Conservation (phyloP, 2,797 vertebrate genomes). For the Xenopus petersii region DNA sequence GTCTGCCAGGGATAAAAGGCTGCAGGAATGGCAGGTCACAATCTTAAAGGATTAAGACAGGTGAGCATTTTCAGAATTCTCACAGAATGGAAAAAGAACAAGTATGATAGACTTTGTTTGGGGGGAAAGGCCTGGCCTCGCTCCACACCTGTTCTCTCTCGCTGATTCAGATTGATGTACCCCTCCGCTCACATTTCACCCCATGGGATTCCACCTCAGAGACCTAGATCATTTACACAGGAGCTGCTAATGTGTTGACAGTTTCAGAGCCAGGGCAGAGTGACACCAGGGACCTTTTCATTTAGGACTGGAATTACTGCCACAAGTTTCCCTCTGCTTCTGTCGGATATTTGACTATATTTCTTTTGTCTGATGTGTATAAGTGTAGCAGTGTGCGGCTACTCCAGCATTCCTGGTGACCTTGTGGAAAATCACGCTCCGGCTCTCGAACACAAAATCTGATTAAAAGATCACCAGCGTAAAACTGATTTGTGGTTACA, state of each 20-base stretch:
- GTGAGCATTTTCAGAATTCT: slow-evolving; percentile 33
- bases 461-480: slow-evolving; percentile 36
- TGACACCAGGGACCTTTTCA: neutral
- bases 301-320: neutral
- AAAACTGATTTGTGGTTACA: slow-evolving; percentile 12
- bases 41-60: slow-evolving; percentile 42
- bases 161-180: slow-evolving; percentile 31
- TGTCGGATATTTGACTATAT: neutral
- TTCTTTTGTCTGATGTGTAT: slow-evolving; percentile 1
- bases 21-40: slow-evolving; percentile 30
- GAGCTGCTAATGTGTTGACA: slow-evolving; percentile 28
- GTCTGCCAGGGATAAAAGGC: slow-evolving; percentile 9
- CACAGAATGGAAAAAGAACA: slow-evolving; percentile 34
- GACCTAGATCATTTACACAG: slow-evolving; percentile 43
- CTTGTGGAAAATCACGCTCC: slow-evolving; percentile 36
- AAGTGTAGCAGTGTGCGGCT: slow-evolving; percentile 18
- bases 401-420: slow-evolving; percentile 22
- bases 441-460: slow-evolving; percentile 23
- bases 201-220: slow-evolving; percentile 40
- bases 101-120: slow-evolving; percentile 30
- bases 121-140: slow-evolving; percentile 26
- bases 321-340: neutral
- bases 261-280: slow-evolving; percentile 1
- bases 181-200: slow-evolving; percentile 34
- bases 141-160: slow-evolving; percentile 41